Conservation (phyloP, 2,113 vertebrate genomes). For the Sinocyclocheilus maitianheensis region DNA sequence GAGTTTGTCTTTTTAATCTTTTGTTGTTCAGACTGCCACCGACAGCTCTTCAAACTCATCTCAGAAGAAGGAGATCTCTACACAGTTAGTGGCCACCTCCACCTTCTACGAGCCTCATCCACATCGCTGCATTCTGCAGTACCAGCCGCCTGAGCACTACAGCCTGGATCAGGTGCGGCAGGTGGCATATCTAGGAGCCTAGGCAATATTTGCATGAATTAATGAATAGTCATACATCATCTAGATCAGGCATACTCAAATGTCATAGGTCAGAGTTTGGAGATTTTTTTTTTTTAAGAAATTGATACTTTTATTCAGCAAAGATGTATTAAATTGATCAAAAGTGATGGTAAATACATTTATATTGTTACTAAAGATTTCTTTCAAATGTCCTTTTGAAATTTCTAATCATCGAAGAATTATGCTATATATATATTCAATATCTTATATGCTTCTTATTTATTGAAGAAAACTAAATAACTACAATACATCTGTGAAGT, state of each 20-base stretch:
- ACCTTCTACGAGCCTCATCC: constrained; percentile 84
- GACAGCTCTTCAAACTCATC: constrained; percentile 60
- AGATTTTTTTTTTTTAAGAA: neutral
- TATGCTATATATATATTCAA: neutral
- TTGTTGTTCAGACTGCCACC: constrained; percentile 50
- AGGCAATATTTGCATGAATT: neutral
- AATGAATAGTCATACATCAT: neutral
- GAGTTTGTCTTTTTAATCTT: constrained; percentile 34
- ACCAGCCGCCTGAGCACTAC: constrained; percentile 85
- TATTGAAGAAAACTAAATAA: neutral
- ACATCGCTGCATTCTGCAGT: constrained; percentile 84
- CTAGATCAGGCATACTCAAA: neutral
- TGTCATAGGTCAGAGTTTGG: neutral
- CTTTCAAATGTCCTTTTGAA: too few relatives aligned
- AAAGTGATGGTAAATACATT: neutral
- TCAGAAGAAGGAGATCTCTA: constrained; percentile 52
- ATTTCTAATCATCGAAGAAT: neutral
- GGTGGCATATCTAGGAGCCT: neutral
- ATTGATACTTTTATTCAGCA: neutral
- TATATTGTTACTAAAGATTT: too few relatives aligned
- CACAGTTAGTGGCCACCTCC: constrained; percentile 86
- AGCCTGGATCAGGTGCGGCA: constrained; percentile 88
- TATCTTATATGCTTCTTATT: neutral
- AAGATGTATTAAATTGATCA: neutral
- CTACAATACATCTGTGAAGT: neutral